Evolutionary conservation across 2,797 vertebrate species (phyloP).

Genomic region (Dicrostonyx torquatus): DNA sequence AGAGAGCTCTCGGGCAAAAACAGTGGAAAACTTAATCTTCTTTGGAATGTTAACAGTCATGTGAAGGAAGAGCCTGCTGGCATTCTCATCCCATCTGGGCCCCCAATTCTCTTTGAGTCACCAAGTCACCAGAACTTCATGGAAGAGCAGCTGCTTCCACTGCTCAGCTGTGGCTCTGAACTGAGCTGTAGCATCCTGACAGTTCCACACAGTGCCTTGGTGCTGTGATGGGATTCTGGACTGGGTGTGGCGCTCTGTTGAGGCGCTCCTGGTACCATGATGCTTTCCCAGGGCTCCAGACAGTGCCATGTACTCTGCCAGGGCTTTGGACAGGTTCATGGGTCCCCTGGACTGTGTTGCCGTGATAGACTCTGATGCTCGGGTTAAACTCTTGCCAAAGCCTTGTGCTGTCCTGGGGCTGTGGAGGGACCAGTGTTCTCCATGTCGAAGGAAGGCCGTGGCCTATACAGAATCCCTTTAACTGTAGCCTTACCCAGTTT

Average conservation of each 20-base stretch:
- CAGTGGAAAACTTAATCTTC: constrained; percentile 15
- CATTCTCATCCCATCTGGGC: neutral
- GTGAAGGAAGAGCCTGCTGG: neutral
- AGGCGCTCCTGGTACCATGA: neutral
- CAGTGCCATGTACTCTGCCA: too few relatives aligned
- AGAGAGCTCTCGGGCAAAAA: neutral
- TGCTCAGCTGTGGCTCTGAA: neutral
- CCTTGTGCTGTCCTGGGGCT: neutral
- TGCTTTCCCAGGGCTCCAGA: neutral
- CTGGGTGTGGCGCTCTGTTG: too few relatives aligned
- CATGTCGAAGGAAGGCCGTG: neutral
- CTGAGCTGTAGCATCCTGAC: neutral
- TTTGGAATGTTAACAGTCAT: neutral
- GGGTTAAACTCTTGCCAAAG: neutral
- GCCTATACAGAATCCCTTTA: neutral
- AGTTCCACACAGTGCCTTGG: too few relatives aligned
- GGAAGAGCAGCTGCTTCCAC: neutral
- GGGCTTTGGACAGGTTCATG: neutral
- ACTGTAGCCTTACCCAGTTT: neutral
- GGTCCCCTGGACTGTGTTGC: neutral
- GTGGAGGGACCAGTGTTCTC: neutral
- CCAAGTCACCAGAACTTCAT: neutral
- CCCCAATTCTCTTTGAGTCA: neutral
- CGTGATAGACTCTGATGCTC: neutral
- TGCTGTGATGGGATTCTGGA: neutral